Evolutionary conservation across 2,888 invertebrate species (phyloP).

Genomic region (Chelonus formosanus): DNA sequence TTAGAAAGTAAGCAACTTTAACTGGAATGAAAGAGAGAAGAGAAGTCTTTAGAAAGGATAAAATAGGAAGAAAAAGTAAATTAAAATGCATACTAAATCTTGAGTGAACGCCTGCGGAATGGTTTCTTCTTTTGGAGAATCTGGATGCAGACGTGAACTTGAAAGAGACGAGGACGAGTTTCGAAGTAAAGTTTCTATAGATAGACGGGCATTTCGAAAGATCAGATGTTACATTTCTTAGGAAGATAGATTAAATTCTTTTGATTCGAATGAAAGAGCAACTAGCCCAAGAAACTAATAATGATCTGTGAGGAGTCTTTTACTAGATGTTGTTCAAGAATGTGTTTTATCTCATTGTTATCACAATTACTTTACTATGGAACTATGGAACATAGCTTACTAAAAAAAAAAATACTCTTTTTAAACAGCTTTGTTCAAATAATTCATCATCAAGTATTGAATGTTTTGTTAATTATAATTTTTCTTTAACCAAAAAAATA

Average conservation of each 20-base stretch:
- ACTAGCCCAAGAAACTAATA: slow-evolving; percentile 12
- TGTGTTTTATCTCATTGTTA: background rate
- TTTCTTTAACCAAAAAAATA: too few species aligned
- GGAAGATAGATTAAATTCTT: slow-evolving; percentile 25
- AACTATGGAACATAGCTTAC: too few species aligned
- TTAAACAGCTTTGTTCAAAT: too few species aligned
- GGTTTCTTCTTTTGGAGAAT: slow-evolving; percentile 1
- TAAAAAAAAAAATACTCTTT: too few species aligned
- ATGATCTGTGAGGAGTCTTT: slow-evolving; percentile 4
- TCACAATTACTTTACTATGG: too few species aligned
- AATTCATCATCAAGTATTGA: too few species aligned
- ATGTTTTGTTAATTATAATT: too few species aligned
- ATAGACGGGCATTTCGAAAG: slow-evolving; percentile 13
- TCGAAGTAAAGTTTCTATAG: slow-evolving; percentile 13
- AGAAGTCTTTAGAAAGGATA: background rate
- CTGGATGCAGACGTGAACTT: slow-evolving; percentile 1
- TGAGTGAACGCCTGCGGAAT: slow-evolving; percentile 9
- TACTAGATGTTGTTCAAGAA: slow-evolving; percentile 3
- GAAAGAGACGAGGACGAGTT: slow-evolving; percentile 13
- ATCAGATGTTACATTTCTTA: slow-evolving; percentile 10
- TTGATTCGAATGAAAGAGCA: slow-evolving; percentile 19
- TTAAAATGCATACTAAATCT: slow-evolving; percentile 14
- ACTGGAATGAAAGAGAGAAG: slow-evolving; percentile 13
- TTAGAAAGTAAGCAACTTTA: slow-evolving; percentile 4
- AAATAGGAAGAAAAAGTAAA: slow-evolving; percentile 18